Base-by-base conservation (phyloP, 35 echinoderm and acorn worm species). In the Lytechinus variegatus region DNA sequence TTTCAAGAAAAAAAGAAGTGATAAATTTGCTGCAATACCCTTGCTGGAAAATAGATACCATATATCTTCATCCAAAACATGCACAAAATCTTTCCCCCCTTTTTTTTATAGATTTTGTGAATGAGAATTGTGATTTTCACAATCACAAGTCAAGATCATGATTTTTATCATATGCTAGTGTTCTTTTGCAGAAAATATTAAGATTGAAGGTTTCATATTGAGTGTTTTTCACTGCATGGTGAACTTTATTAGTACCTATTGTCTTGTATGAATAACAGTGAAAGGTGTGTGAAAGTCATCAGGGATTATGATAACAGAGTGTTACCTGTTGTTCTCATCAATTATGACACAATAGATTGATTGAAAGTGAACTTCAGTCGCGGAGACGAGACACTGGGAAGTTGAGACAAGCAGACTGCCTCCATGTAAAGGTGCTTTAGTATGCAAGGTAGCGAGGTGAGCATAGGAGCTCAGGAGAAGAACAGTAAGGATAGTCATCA, bases 401-500 rank as follows among this genome's bases (percentile, higher is more conserved):
- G 66, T 16, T 24, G 21, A n/a, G 19, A 79, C 66, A 16, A 79
- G 16, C 66, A 79, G 14, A n/a, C 66, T 79, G 16, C 88, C 88
- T 54, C 24, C 88, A 90, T 90, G 88, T 90, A 54, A 54, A 90
- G 9, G 29, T 13, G 88, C 7, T 52, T 33, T 90, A 90, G 88
- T 90, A 90, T 90, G 88, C 88, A 90, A 44, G 28, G 29, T 52
- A 44, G 88, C 11, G 88, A 90, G 88, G 88, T 90, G 29, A 44
- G 52, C 29, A 54, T 54, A 90, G 88, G 29, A 90, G 88, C 88
- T 54, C 88, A 90, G 88, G 29, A 90, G 2, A 90, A 44, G 10
- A 16, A 90, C 28, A 9, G 9, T 27, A 90, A 44, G 29, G 52
- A 90, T 44, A 44, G 33, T 11, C 56, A 1, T 54, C 2, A 54